phyloP scores from a whole-genome alignment of 1,140 invertebrate genomes.

The Drosophila parvula region DNA sequence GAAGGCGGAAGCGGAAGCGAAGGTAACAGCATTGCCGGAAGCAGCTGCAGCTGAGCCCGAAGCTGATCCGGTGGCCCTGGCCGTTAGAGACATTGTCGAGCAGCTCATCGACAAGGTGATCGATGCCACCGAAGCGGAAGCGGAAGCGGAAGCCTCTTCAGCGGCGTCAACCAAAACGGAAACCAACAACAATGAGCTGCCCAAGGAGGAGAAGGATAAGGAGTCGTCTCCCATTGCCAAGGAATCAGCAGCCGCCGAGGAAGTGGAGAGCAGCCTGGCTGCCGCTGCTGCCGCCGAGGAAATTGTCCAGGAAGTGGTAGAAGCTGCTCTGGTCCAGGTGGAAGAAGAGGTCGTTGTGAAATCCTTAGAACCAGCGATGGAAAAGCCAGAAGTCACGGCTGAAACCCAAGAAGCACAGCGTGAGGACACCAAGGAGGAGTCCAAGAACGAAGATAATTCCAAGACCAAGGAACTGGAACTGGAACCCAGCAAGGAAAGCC shows the following conservation, averaged over 20 bases:
- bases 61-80: conserved; percentile 49
- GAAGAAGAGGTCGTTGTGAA: conserved; percentile 9
- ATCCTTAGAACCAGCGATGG: neutral
- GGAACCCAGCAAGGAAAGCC: neutral
- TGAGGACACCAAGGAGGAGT: neutral
- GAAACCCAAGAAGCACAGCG: neutral
- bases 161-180: conserved; percentile 40
- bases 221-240: neutral
- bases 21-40: neutral
- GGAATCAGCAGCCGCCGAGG: neutral
- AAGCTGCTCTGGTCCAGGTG: conserved; percentile 59
- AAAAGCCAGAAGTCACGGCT: neutral
- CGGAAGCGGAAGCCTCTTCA: neutral
- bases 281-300: conserved; percentile 63
- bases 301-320: conserved; percentile 73
- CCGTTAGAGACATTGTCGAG: conserved; percentile 77
- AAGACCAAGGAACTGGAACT: neutral
- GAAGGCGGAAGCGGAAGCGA: neutral
- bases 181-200: conserved; percentile 66
- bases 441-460: neutral
- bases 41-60: conserved; percentile 4
- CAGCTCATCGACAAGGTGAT: conserved; percentile 77
- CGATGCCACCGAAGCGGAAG: conserved; percentile 63
- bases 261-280: conserved; percentile 27
- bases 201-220: conserved; percentile 20